Evolutionary conservation across 2,888 invertebrate species (phyloP).

Genomic region (Orthosia cruda): DNA sequence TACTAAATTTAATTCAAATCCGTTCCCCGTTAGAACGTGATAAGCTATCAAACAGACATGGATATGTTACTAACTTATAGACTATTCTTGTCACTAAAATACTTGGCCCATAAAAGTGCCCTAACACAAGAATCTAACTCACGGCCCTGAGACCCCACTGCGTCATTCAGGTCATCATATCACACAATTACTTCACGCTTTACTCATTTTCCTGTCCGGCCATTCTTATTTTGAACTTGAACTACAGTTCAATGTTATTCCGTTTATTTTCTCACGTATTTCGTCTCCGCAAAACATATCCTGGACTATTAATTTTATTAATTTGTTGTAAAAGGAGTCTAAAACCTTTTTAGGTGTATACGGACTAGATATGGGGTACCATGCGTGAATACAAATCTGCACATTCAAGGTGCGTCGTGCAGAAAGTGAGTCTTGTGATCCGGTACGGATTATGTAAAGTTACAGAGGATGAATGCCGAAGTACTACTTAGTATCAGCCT

Average conservation of each 20-base stretch:
- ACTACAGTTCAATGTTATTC: slow-evolving; percentile 52
- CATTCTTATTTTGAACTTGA: slow-evolving; percentile 58
- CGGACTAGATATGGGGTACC: slow-evolving; percentile 1
- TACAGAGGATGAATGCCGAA: slow-evolving; percentile 51
- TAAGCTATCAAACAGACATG: too few relatives aligned
- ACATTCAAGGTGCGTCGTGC: slow-evolving; percentile 31
- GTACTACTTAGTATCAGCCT: slow-evolving; percentile 38
- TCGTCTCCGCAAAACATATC: slow-evolving; percentile 35
- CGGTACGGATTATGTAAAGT: slow-evolving; percentile 31
- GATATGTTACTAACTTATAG: too few relatives aligned
- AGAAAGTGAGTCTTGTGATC: slow-evolving; percentile 28
- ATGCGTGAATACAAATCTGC: slow-evolving; percentile 42
- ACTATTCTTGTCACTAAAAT: neutral
- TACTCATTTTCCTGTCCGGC: slow-evolving; percentile 52
- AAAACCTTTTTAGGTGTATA: slow-evolving; percentile 28
- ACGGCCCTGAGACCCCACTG: neutral
- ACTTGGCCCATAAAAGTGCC: neutral
- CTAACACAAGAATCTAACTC: slow-evolving; percentile 12
- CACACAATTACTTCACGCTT: slow-evolving; percentile 31
- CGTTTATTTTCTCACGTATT: slow-evolving; percentile 29
- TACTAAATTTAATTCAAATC: too few relatives aligned
- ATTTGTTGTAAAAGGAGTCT: slow-evolving; percentile 23
- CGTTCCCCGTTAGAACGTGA: too few relatives aligned
- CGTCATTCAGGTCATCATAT: slow-evolving; percentile 35
- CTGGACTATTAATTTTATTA: slow-evolving; percentile 23